Conservation (phyloP, 2,797 vertebrate species). For the Myoxocephalus aenaeus region DNA sequence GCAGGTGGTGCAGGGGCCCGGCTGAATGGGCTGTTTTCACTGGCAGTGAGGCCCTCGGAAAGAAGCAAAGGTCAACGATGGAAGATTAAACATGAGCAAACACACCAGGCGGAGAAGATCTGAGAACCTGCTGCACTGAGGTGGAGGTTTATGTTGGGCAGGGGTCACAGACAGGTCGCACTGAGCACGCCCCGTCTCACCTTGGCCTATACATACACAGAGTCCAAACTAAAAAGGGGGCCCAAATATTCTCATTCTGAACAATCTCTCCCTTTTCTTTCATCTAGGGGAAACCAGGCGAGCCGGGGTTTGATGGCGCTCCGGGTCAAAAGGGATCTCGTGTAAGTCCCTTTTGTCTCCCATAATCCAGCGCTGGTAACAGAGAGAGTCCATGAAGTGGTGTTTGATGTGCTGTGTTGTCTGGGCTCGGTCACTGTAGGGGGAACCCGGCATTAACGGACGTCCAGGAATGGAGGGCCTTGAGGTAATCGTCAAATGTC, state of each 20-base stretch:
- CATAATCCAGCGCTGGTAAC: slow-evolving; percentile 38
- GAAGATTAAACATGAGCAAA: slow-evolving; percentile 63
- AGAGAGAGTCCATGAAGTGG: slow-evolving; percentile 24
- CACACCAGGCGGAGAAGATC: slow-evolving; percentile 36
- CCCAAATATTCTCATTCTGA: slow-evolving; percentile 41
- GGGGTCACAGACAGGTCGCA: slow-evolving; percentile 63
- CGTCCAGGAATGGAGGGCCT: slow-evolving; percentile 85
- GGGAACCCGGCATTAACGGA: slow-evolving; percentile 86
- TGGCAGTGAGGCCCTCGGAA: slow-evolving; percentile 29
- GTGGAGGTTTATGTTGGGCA: slow-evolving; percentile 42
- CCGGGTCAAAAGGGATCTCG: slow-evolving; percentile 76
- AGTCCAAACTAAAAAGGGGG: slow-evolving; percentile 33
- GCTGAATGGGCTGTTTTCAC: slow-evolving; percentile 50
- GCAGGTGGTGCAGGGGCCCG: slow-evolving; percentile 49
- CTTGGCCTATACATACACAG: slow-evolving; percentile 31
- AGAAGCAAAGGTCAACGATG: slow-evolving; percentile 58
- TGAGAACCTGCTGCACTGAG: slow-evolving; percentile 39
- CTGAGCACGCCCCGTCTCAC: slow-evolving; percentile 28
- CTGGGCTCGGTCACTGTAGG: slow-evolving; percentile 78
- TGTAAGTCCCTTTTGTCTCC: slow-evolving; percentile 69
- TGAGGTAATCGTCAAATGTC: slow-evolving; percentile 79
- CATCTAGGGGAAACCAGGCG: slow-evolving; percentile 80
- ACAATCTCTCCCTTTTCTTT: slow-evolving; percentile 34
- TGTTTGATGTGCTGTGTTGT: slow-evolving; percentile 49
- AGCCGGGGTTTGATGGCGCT: slow-evolving; percentile 71